Percentiles rank a stretch among this genome's conserved stretches.
phyloP scores from a whole-genome alignment of 2,888 invertebrate genomes.

The Nemotelus pantherinus region DNA sequence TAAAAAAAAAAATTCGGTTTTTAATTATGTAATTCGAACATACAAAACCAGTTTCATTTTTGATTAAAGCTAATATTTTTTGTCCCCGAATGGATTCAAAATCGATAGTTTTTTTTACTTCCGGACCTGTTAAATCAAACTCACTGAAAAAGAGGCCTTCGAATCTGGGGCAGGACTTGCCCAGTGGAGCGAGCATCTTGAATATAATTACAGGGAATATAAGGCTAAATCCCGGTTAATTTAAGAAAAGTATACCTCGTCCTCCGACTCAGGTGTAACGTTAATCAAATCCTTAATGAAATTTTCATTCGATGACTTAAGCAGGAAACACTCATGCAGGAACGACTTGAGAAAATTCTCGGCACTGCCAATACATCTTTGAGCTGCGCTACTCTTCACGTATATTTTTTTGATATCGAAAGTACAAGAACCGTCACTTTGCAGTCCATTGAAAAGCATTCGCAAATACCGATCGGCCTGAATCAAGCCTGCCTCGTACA shows the following conservation, averaged over 20 bases:
- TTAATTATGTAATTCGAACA: neutral
- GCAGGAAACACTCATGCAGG: neutral
- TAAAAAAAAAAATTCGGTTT: no score
- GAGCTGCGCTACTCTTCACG: neutral
- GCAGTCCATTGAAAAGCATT: neutral
- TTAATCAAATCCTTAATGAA: no score
- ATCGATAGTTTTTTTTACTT: neutral
- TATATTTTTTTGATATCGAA: neutral
- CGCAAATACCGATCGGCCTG: neutral
- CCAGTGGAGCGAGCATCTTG: neutral
- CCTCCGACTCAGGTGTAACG: neutral
- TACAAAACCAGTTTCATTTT: neutral
- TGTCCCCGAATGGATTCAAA: neutral
- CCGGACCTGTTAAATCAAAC: neutral
- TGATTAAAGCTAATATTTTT: neutral
- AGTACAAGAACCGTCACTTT: neutral
- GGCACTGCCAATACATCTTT: neutral
- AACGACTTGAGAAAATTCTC: neutral
- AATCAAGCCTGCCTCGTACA: neutral
- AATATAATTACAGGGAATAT: neutral
- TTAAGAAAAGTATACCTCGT: neutral
- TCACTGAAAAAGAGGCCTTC: neutral
- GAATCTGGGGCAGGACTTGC: neutral
- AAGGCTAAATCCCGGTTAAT: neutral
- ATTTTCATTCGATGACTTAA: neutral